Conservation (phyloP, 2,797 vertebrate species). For the Falco biarmicus region DNA sequence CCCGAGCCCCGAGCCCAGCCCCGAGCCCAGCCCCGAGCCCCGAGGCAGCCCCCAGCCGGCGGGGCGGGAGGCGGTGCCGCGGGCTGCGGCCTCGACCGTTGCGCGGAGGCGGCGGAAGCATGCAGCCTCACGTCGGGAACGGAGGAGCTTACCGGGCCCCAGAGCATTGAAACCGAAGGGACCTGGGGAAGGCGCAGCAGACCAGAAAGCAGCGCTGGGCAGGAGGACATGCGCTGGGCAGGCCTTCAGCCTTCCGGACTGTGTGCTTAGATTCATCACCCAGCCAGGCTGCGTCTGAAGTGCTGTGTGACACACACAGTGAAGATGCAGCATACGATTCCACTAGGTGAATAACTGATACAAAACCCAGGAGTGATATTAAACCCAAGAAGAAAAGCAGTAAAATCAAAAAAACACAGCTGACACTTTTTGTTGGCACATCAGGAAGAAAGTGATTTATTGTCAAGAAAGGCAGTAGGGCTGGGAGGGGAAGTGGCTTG, state of each 20-base stretch:
- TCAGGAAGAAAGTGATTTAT: not conserved
- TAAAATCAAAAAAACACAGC: not conserved
- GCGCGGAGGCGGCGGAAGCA: not conserved
- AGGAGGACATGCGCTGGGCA: not conserved
- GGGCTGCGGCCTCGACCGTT: not conserved
- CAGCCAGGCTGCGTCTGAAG: not conserved
- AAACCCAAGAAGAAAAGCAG: not conserved
- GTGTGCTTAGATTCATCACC: not conserved
- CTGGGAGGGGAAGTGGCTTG: not conserved
- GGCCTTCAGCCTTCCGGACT: not conserved
- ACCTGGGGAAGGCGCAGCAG: not conserved
- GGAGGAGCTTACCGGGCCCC: not conserved
- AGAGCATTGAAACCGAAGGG: not conserved
- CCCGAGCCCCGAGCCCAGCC: no score
- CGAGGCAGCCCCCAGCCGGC: no score
- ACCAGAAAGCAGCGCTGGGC: not conserved
- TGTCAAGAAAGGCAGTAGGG: not conserved
- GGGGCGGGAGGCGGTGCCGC: no score
- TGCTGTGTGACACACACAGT: not conserved
- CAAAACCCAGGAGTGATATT: not conserved
- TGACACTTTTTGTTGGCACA: not conserved
- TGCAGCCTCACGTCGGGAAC: not conserved
- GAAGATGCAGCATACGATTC: not conserved
- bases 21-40: no score
- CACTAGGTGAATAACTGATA: not conserved